Evolutionary conservation across 2,113 vertebrate species (phyloP), one percentile per base, ranked within the genome.

Genomic region (Paradoxurus hermaphroditus): DNA sequence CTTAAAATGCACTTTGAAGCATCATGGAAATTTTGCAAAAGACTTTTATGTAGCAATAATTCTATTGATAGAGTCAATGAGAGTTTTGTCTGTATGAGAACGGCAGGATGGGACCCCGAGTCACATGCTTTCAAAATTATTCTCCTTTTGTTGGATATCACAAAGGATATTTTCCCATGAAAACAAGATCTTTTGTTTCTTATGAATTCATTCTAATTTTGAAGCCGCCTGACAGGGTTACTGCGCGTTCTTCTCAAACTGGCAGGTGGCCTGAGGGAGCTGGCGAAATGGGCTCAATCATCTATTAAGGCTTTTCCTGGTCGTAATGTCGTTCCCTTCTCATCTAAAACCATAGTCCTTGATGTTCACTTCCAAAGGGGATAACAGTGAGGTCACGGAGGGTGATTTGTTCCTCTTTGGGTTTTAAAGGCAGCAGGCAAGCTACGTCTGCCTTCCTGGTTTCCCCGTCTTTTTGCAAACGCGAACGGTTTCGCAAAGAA

Each of bases 191-290:
- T 96, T 93, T 98, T 98, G 98, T 98, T 97, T 98, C 96, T 95
- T 93, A 95, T 97, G 97, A 98, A 98, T 98, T 98, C 97, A 96
- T 97, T 97, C 97, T 98, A 98, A 98, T 98, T 98, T 97, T 98
- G 96, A 98, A 97, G 93, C 96, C 0, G 59, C 73, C 93, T 98
- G 95, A 97, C 97, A 96, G 93, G 93, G 96, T 97, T 98, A 94
- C 90, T 97, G 90, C 93, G 23, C 95, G 96, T 97, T 95, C 92
- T 94, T 96, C 84, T 95, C 46, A 27, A 18, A 41, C 79, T 97
- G 98, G 96, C 97, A 98, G 97, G 98, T 98, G 97, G 97, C 97
- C 93, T 86, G 95, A 65, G 96, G 91, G 91, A 97, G 86, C 63
- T 97, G n/a, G 68, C 46, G 75, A 97, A 97, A 98, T 92, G 95